phyloP scores from a whole-genome alignment of 2,797 vertebrate species.

The Etheostoma nigrum region DNA sequence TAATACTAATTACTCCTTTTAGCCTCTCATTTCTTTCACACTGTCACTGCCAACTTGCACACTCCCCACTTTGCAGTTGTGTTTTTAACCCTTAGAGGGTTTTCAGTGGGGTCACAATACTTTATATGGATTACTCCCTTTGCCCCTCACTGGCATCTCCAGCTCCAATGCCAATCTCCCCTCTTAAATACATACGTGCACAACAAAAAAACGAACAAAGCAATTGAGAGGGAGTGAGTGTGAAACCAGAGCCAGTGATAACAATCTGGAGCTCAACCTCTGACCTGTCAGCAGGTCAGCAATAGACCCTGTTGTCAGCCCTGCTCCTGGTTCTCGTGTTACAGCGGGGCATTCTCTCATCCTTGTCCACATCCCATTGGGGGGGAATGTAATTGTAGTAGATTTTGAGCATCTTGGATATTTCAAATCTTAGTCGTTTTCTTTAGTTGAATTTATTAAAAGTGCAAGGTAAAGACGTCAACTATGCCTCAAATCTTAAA shows the following conservation, averaged over 20 bases:
- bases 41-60: slow-evolving; percentile 75
- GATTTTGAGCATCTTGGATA: slow-evolving; percentile 1
- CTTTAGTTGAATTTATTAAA: background rate
- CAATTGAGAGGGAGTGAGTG: slow-evolving; percentile 78
- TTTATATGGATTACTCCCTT: slow-evolving; percentile 71
- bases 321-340: slow-evolving; percentile 77
- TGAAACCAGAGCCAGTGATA: slow-evolving; percentile 88
- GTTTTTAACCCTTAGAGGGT: slow-evolving; percentile 72
- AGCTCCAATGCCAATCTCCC: slow-evolving; percentile 71
- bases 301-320: slow-evolving; percentile 76
- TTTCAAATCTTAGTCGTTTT: slow-evolving; percentile 3
- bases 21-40: slow-evolving; percentile 57
- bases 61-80: slow-evolving; percentile 63
- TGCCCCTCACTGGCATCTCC: slow-evolving; percentile 70
- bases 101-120: slow-evolving; percentile 73
- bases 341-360: slow-evolving; percentile 53
- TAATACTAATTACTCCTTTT: slow-evolving; percentile 70
- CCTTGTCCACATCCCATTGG: slow-evolving; percentile 36
- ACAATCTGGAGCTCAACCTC: slow-evolving; percentile 87
- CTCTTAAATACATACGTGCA: slow-evolving; percentile 64
- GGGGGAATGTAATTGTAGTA: slow-evolving; percentile 3
- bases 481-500: background rate
- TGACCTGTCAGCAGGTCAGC: slow-evolving; percentile 86
- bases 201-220: slow-evolving; percentile 74
- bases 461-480: background rate